Percentiles rank a stretch among this genome's conserved stretches.
Evolutionary conservation across 2,113 vertebrate species (phyloP).

Genomic region (Physeter macrocephalus): DNA sequence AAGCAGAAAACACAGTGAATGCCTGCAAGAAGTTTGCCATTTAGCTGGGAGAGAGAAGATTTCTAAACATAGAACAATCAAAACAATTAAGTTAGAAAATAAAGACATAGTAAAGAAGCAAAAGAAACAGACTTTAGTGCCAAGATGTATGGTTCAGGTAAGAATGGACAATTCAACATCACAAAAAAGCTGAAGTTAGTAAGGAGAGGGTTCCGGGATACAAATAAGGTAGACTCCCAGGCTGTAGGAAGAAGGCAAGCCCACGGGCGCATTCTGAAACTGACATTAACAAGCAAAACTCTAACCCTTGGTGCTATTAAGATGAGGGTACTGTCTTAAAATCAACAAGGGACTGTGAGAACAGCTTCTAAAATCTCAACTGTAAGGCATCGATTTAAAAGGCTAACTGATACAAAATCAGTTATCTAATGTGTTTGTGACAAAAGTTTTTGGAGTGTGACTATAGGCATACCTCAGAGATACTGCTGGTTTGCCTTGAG

Average conservation of each 20-base stretch:
- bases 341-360: not conserved
- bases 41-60: not conserved
- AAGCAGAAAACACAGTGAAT: constrained; percentile 17
- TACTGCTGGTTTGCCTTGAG: not conserved
- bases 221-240: not conserved
- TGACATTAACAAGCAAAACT: not conserved
- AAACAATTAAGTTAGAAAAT: not conserved
- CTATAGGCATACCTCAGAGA: not conserved
- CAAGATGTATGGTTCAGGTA: not conserved
- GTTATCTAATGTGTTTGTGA: not conserved
- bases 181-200: not conserved
- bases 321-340: not conserved
- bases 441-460: not conserved
- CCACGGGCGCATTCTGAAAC: not conserved
- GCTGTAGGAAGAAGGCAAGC: not conserved
- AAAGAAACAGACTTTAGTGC: not conserved
- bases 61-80: not conserved
- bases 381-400: not conserved
- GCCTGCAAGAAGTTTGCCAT: not conserved
- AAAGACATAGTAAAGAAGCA: not conserved
- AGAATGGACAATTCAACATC: not conserved
- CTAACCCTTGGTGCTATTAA: not conserved
- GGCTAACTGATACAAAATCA: not conserved
- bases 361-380: not conserved
- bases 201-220: not conserved